phyloP scores from a whole-genome alignment of 37 sponge, comb jelly and placozoan species.

The Dysidea cf. avara region DNA sequence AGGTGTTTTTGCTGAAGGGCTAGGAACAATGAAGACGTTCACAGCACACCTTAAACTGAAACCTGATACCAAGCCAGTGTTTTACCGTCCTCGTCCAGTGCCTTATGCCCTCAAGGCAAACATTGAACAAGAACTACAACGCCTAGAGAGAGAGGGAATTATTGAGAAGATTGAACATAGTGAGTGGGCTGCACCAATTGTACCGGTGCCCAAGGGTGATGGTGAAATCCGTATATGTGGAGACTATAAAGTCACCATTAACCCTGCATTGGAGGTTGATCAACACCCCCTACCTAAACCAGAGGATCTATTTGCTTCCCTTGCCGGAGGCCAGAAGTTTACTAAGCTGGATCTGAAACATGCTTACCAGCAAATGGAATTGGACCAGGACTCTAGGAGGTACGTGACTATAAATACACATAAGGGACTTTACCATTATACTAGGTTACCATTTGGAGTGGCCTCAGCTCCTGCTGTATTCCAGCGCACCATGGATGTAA shows the following conservation, averaged over 20 bases:
- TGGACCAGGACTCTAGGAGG: constrained; percentile 27
- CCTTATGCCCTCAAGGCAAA: constrained; percentile 15
- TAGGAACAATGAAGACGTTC: constrained; percentile 17
- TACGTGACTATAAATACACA: constrained; percentile 56
- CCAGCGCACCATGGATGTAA: background rate
- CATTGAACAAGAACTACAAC: constrained; percentile 3
- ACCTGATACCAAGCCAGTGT: constrained; percentile 9
- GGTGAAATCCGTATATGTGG: constrained; percentile 40
- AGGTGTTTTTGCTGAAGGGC: constrained; percentile 19
- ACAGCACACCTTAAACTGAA: constrained; percentile 1
- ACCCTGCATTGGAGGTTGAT: constrained; percentile 20
- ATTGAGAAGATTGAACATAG: constrained; percentile 25
- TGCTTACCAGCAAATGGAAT: constrained; percentile 38
- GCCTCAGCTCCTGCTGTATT: constrained; percentile 3
- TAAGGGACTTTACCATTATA: constrained; percentile 28
- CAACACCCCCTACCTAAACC: constrained; percentile 44
- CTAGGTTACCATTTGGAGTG: constrained; percentile 6
- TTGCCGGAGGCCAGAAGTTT: constrained; percentile 50
- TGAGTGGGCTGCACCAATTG: constrained; percentile 56
- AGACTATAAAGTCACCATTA: constrained; percentile 53
- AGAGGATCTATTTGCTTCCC: constrained; percentile 37
- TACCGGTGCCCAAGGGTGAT: constrained; percentile 47
- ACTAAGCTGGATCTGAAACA: constrained; percentile 49
- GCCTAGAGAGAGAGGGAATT: constrained; percentile 25
- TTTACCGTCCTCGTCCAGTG: constrained; percentile 12